These are phyloP conservation scores for Perca schrenkii DNA, from an alignment of 2,113 vertebrate species.

Conservation along the genomic window DNA sequence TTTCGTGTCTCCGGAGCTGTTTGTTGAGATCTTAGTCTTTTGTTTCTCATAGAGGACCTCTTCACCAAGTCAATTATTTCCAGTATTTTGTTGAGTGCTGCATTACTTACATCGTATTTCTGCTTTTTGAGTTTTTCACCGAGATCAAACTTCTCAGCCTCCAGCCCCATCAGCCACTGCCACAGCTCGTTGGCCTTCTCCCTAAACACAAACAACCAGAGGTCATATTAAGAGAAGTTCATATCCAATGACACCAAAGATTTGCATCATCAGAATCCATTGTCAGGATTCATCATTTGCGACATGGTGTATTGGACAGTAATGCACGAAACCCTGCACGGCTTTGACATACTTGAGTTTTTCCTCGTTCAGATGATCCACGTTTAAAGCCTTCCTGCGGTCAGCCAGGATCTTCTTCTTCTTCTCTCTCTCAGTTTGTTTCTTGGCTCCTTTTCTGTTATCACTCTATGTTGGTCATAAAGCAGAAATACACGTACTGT, in stretches of 20 bases:
- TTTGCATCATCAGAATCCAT: background rate
- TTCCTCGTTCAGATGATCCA: conserved; percentile 92
- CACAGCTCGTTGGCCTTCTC: conserved; percentile 93
- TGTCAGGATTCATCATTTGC: background rate
- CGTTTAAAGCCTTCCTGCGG: conserved; percentile 88
- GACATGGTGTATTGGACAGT: background rate
- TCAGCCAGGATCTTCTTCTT: conserved; percentile 97
- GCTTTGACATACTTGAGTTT: conserved; percentile 89
- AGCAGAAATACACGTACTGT: background rate
- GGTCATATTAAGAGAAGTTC: background rate
- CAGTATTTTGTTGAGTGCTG: background rate
- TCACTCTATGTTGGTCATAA: conserved; percentile 83
- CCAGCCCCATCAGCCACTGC: conserved; percentile 91
- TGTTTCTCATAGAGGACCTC: background rate
- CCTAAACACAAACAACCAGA: conserved; percentile 76
- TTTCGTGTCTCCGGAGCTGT: background rate
- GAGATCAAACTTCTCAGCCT: conserved; percentile 96
- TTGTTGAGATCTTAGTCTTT: background rate
- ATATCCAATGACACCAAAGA: background rate
- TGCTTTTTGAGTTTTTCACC: conserved; percentile 94
- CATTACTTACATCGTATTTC: conserved; percentile 92
- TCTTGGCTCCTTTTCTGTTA: conserved; percentile 90
- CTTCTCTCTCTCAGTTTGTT: conserved; percentile 96
- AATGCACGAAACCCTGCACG: background rate
- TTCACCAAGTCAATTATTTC: background rate